Conservation (phyloP, 2,797 vertebrate genomes). For the Acanthurus tractus region DNA sequence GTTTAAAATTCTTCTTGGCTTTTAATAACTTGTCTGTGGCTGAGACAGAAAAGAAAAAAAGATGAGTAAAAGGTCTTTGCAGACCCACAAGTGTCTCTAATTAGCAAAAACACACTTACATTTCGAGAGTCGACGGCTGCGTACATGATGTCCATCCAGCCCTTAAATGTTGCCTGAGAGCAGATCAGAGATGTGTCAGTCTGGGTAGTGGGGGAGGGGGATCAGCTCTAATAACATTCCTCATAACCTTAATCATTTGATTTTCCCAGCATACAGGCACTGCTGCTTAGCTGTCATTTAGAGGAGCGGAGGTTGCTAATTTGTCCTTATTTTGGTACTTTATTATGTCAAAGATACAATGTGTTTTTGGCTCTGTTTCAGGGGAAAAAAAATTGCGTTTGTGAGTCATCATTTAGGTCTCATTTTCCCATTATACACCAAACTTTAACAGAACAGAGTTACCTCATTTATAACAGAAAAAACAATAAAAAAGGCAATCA, state of each 20-base stretch:
- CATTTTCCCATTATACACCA: too few species aligned
- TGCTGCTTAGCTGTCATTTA: neutral
- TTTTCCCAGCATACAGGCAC: neutral
- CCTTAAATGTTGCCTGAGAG: conserved; percentile 87
- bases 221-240: conserved; percentile 7
- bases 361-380: too few species aligned
- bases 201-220: neutral
- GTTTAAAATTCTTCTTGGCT: neutral
- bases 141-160: conserved; percentile 91
- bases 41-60: neutral
- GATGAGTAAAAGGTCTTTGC: neutral
- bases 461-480: too few species aligned
- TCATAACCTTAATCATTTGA: neutral
- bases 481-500: too few species aligned
- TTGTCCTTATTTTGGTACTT: neutral
- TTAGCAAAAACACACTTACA: conserved; percentile 67
- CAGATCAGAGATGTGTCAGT: conserved; percentile 43
- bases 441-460: too few species aligned
- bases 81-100: neutral
- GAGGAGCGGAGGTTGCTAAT: neutral
- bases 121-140: conserved; percentile 87
- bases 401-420: too few species aligned
- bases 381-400: too few species aligned
- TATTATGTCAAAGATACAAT: too few species aligned
- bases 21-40: neutral